A percentile compares a stretch with the other conserved stretches of the same genome.
phyloP scores from a whole-genome alignment of 1,140 invertebrate genomes.

The Halotydeus destructor region DNA sequence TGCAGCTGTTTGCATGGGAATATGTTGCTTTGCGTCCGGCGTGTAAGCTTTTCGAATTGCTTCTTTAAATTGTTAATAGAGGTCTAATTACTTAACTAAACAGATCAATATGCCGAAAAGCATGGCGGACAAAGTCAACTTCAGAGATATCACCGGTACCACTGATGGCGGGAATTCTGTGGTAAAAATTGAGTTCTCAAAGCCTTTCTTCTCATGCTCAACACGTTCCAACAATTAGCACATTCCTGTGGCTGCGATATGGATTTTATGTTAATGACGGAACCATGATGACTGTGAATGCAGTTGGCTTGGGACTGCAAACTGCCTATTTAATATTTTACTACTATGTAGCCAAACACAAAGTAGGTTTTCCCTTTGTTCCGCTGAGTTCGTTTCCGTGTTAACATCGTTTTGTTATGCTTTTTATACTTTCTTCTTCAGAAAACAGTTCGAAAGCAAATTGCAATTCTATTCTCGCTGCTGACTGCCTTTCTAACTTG shows the following conservation, averaged over 20 bases:
- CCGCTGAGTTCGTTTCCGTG: no score
- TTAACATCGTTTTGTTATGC: no score
- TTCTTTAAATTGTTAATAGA: no score
- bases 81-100: constrained; percentile 9
- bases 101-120: constrained; percentile 5
- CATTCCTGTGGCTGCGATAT: constrained; percentile 43
- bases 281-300: constrained; percentile 42
- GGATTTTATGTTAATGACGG: constrained; percentile 39
- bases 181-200: constrained; percentile 3
- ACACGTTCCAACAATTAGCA: constrained; percentile 25
- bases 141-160: constrained; percentile 5
- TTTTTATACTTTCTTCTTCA: no score
- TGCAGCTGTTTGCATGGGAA: no score
- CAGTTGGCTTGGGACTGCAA: constrained; percentile 40
- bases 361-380: no score
- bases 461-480: no score
- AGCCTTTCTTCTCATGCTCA: background rate
- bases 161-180: constrained; percentile 4
- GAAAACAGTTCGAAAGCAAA: no score
- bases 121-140: constrained; percentile 2
- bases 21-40: no score
- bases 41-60: no score
- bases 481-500: no score
- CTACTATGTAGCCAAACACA: constrained; percentile 37
- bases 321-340: constrained; percentile 37